Evolutionary conservation across 2,888 invertebrate species (phyloP).

Genomic region (Phortica magna): DNA sequence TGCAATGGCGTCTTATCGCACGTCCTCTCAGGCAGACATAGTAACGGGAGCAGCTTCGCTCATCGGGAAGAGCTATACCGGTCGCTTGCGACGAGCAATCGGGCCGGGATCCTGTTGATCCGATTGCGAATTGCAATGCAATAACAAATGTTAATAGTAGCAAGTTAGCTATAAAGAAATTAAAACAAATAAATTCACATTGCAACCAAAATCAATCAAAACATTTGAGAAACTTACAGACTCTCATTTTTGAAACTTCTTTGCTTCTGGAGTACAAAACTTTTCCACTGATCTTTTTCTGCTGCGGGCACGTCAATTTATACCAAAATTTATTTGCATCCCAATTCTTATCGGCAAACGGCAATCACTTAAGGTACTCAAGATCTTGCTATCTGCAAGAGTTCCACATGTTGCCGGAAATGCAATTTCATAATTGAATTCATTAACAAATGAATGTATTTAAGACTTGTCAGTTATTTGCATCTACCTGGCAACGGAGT

Average conservation of each 20-base stretch:
- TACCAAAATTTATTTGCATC: neutral
- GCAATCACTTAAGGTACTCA: conserved; percentile 21
- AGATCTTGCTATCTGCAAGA: neutral
- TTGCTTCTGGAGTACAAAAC: conserved; percentile 1
- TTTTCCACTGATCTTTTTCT: conserved; percentile 10
- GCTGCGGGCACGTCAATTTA: neutral
- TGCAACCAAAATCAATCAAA: neutral
- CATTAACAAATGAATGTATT: conserved; percentile 19
- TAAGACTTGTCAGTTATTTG: neutral
- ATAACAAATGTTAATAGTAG: conserved; percentile 18
- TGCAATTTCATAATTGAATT: conserved; percentile 1
- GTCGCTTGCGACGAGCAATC: conserved; percentile 51
- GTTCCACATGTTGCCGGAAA: conserved; percentile 22
- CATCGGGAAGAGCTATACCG: conserved; percentile 51
- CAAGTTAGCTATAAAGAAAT: conserved; percentile 11
- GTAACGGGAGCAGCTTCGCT: conserved; percentile 54
- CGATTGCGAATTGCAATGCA: neutral
- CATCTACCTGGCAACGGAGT: neutral
- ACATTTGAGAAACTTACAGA: conserved; percentile 8
- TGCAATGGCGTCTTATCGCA: conserved; percentile 47
- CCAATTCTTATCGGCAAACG: neutral
- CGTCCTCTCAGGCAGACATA: conserved; percentile 54
- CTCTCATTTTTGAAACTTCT: conserved; percentile 15
- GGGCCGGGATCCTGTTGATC: neutral
- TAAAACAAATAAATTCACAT: neutral